Conservation (phyloP, 1,140 invertebrate species). For the Lordiphosa stackelbergi region DNA sequence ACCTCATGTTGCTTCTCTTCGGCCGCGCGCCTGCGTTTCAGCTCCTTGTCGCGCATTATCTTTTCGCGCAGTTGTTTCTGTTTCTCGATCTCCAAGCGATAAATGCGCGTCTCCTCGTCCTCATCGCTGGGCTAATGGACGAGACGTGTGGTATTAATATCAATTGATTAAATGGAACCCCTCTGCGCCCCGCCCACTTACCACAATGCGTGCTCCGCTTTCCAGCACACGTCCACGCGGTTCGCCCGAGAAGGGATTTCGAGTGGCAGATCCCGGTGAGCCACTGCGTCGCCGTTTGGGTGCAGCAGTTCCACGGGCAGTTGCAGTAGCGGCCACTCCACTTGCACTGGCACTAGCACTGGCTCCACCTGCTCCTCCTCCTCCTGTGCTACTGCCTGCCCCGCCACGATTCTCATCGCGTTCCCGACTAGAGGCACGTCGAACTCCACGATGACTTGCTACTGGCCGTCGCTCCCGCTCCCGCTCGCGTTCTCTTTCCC, state of each 20-base stretch:
- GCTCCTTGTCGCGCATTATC: slow-evolving; percentile 81
- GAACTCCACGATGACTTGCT: slow-evolving; percentile 29
- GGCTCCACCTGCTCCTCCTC: slow-evolving; percentile 1
- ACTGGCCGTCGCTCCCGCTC: slow-evolving; percentile 24
- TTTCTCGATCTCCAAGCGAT: slow-evolving; percentile 82
- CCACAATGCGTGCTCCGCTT: slow-evolving; percentile 42
- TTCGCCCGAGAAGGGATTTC: slow-evolving; percentile 60
- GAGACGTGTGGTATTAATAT: not conserved
- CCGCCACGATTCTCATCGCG: slow-evolving; percentile 52
- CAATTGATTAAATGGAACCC: not conserved
- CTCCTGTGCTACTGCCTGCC: slow-evolving; percentile 17
- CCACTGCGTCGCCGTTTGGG: slow-evolving; percentile 69
- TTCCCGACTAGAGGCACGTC: slow-evolving; percentile 43
- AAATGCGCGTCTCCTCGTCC: slow-evolving; percentile 82
- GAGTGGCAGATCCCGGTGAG: slow-evolving; percentile 30
- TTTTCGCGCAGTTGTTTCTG: slow-evolving; percentile 81
- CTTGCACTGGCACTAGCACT: slow-evolving; percentile 16
- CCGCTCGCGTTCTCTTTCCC: slow-evolving; percentile 41
- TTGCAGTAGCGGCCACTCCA: slow-evolving; percentile 12
- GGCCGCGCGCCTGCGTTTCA: slow-evolving; percentile 80
- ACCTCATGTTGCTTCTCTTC: slow-evolving; percentile 75
- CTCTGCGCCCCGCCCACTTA: slow-evolving; percentile 21
- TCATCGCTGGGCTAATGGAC: slow-evolving; percentile 77
- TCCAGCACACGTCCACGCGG: slow-evolving; percentile 43
- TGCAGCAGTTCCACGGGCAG: slow-evolving; percentile 22